Evolutionary conservation across 2,888 invertebrate genomes (phyloP).

Genomic region (Drosophila kambysellisi): DNA sequence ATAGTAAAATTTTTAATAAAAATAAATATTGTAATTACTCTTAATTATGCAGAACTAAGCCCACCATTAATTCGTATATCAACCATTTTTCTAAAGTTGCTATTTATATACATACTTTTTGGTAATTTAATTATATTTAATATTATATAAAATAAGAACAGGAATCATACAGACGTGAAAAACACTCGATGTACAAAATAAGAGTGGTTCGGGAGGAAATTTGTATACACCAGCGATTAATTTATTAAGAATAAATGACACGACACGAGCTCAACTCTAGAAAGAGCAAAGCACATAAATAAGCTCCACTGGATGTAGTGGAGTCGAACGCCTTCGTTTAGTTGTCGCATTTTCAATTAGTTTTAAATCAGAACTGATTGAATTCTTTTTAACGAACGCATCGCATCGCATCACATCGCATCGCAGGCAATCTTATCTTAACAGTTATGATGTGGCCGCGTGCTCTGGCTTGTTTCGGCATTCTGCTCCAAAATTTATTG

Average conservation of each 20-base stretch:
- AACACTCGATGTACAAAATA: not conserved
- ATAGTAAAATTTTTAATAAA: not conserved
- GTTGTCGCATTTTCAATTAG: slow-evolving; percentile 77
- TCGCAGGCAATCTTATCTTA: slow-evolving; percentile 71
- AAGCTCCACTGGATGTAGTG: not conserved
- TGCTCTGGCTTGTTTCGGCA: slow-evolving; percentile 64
- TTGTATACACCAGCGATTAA: not conserved
- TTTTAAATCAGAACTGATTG: slow-evolving; percentile 80
- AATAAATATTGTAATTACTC: not conserved
- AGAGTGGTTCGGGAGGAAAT: not conserved
- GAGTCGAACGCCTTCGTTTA: slow-evolving; percentile 26
- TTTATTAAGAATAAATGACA: not conserved
- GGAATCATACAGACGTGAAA: not conserved
- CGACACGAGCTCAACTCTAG: slow-evolving; percentile 9
- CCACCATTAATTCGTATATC: not conserved
- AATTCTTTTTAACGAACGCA: slow-evolving; percentile 59
- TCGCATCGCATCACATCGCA: slow-evolving; percentile 36
- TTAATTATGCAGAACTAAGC: too few species aligned
- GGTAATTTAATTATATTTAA: not conserved
- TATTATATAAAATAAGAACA: too few species aligned
- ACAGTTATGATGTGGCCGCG: slow-evolving; percentile 70
- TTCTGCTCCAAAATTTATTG: slow-evolving; percentile 80
- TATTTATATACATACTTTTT: not conserved
- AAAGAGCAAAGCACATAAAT: not conserved
- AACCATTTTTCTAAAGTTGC: not conserved